Percentiles rank a stretch among this genome's conserved stretches.
phyloP scores from a whole-genome alignment of 1,140 invertebrate species.

The Drosophila bifasciata region DNA sequence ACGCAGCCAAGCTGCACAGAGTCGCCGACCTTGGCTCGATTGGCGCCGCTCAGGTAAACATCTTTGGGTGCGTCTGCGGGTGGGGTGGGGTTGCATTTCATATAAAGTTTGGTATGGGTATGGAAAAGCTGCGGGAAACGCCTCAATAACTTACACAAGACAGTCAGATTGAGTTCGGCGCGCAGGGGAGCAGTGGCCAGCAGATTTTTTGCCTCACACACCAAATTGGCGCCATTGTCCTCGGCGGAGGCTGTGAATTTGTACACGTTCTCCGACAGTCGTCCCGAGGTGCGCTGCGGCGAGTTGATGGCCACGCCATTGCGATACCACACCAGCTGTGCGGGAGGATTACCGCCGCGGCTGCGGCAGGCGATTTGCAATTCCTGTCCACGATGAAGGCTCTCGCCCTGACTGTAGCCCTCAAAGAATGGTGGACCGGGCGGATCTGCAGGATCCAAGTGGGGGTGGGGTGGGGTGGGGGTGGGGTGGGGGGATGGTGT shows the following conservation, averaged over 20 bases:
- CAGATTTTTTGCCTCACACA: conserved; percentile 95
- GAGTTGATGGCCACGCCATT: conserved; percentile 88
- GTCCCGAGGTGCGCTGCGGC: conserved; percentile 87
- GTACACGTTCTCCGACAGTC: conserved; percentile 93
- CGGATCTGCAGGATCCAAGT: conserved; percentile 91
- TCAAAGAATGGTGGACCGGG: conserved; percentile 96
- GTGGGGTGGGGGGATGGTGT: no score
- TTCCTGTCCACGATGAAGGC: conserved; percentile 93
- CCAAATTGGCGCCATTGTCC: conserved; percentile 96
- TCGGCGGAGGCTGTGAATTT: conserved; percentile 93
- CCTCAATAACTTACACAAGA: conserved; percentile 92
- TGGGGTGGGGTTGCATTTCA: conserved; percentile 42
- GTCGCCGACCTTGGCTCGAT: conserved; percentile 93
- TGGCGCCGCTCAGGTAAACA: conserved; percentile 93
- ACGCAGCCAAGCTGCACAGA: conserved; percentile 93
- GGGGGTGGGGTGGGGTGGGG: no score
- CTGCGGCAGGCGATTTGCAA: conserved; percentile 95
- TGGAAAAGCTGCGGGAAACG: background rate
- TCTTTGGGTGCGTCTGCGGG: conserved; percentile 94
- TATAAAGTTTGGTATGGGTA: background rate
- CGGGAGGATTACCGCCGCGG: conserved; percentile 97
- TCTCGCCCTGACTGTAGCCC: conserved; percentile 95
- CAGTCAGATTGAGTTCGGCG: conserved; percentile 93
- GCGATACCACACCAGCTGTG: conserved; percentile 96
- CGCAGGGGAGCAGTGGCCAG: conserved; percentile 92